Conservation (phyloP, 2,888 invertebrate species). For the Vandiemenella viatica region DNA sequence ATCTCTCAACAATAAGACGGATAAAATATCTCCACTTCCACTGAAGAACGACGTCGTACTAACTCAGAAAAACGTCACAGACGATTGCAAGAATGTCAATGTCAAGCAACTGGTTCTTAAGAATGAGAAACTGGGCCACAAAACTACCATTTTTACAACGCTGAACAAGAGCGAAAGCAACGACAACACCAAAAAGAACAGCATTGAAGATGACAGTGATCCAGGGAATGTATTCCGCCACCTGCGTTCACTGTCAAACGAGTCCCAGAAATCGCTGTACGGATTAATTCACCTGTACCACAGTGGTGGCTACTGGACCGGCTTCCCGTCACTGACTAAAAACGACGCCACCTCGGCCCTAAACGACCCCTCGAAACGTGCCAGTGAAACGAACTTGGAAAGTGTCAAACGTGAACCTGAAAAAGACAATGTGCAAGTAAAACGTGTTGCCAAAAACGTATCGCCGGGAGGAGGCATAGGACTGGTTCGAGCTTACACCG, state of each 20-base stretch:
- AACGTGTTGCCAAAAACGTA: background rate
- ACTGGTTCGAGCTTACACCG: conserved; percentile 11
- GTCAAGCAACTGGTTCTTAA: background rate
- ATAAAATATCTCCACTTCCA: no score
- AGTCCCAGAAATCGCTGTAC: background rate
- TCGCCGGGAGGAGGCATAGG: conserved; percentile 6
- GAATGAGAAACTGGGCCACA: background rate
- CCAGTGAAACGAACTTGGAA: no score
- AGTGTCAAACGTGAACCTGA: background rate
- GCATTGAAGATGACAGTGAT: background rate
- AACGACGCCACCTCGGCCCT: background rate
- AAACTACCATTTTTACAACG: background rate
- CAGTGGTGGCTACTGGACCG: background rate
- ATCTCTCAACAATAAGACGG: no score
- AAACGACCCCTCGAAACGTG: background rate
- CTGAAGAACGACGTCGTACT: no score
- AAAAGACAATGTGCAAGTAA: no score
- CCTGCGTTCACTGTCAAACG: background rate
- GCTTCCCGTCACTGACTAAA: background rate
- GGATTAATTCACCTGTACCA: conserved; percentile 2
- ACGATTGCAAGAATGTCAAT: background rate
- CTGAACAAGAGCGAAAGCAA: background rate
- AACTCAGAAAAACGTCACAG: background rate
- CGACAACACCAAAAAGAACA: background rate
- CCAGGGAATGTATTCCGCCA: background rate